Percentiles rank a stretch among this genome's conserved stretches.
Conservation (phyloP, 2,888 invertebrate species). For the Heliconius hortense region DNA sequence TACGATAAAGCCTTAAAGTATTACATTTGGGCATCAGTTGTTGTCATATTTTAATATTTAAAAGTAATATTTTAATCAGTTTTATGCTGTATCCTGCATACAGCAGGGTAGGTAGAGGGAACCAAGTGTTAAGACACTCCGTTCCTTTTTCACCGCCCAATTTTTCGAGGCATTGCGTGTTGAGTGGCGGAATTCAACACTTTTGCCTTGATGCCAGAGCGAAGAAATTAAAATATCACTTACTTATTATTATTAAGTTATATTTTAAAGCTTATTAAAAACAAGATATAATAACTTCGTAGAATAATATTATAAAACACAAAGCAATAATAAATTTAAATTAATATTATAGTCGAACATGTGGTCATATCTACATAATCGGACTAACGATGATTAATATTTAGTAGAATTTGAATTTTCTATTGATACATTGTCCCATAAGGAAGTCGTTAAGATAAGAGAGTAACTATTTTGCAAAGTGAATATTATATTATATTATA, state of each 20-base stretch:
- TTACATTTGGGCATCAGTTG: background rate
- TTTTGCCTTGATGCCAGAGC: too few species aligned
- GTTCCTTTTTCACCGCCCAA: too few species aligned
- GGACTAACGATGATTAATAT: constrained; percentile 24
- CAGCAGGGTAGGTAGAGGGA: too few species aligned
- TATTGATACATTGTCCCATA: constrained; percentile 22
- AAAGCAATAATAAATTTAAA: constrained; percentile 11
- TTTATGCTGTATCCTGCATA: too few species aligned
- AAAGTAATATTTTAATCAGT: background rate
- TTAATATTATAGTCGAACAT: constrained; percentile 5
- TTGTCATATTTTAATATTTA: background rate
- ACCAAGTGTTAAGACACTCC: too few species aligned
- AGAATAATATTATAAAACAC: constrained; percentile 14
- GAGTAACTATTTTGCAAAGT: constrained; percentile 13
- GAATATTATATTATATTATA: background rate
- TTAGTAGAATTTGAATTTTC: constrained; percentile 18
- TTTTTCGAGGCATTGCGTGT: too few species aligned
- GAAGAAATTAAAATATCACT: too few species aligned
- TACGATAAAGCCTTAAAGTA: background rate
- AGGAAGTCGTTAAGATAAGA: constrained; percentile 23
- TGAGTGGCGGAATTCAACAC: too few species aligned
- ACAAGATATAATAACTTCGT: background rate
- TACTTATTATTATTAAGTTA: too few species aligned
- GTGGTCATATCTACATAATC: constrained; percentile 9
- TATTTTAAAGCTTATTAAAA: background rate